phyloP scores from a whole-genome alignment of 2,888 invertebrate species.

The Ophonus ardosiacus region DNA sequence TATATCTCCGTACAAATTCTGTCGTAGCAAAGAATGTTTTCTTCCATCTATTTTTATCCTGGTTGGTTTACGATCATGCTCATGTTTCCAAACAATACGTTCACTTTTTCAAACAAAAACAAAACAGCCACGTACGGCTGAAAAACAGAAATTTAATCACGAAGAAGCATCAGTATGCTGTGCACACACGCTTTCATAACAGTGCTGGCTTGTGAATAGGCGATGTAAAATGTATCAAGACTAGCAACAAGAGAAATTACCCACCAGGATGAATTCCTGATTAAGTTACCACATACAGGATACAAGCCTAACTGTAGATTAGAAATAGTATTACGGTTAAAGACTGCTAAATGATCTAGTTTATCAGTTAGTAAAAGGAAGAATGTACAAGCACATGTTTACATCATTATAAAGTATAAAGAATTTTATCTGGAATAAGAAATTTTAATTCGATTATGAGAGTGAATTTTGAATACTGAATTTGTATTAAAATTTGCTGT shows the following conservation, averaged over 20 bases:
- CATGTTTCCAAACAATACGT: constrained; percentile 23
- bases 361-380: not conserved
- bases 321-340: not conserved
- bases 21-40: not conserved
- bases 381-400: too few relatives aligned
- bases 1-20: too few relatives aligned
- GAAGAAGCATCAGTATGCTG: constrained; percentile 35
- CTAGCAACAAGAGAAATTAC: constrained; percentile 11
- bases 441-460: too few relatives aligned
- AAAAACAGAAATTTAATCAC: constrained; percentile 48
- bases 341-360: not conserved
- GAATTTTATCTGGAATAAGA: too few relatives aligned
- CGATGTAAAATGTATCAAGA: constrained; percentile 45
- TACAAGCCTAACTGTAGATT: not conserved
- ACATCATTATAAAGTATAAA: too few relatives aligned
- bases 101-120: constrained; percentile 38
- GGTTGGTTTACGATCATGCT: constrained; percentile 9
- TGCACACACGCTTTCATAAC: constrained; percentile 44
- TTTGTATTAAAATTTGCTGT: too few relatives aligned
- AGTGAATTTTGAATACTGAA: too few relatives aligned
- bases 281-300: not conserved
- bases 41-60: not conserved
- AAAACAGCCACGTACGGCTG: not conserved
- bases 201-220: constrained; percentile 38
- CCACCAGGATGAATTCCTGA: not conserved